Percentiles rank a stretch among this genome's conserved stretches.
These are phyloP conservation scores for Drosophila pallidifrons DNA, from an alignment of 1,140 invertebrate species.

Conservation along the genomic window DNA sequence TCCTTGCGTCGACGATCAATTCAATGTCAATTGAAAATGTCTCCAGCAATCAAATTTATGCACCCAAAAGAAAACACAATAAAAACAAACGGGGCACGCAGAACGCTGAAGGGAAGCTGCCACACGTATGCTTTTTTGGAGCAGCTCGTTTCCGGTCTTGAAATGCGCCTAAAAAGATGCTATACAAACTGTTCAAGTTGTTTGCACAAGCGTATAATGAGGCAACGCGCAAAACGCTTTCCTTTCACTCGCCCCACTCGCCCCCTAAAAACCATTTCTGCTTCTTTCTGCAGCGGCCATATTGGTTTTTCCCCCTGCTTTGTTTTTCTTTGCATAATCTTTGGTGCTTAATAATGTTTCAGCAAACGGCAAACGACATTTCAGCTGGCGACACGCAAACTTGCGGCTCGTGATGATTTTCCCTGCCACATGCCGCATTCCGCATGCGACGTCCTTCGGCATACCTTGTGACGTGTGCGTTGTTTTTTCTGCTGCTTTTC, in stretches of 20 bases:
- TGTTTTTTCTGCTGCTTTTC: slow-evolving; percentile 33
- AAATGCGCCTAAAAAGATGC: slow-evolving; percentile 43
- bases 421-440: not conserved
- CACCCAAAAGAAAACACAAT: slow-evolving; percentile 1
- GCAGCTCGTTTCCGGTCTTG: slow-evolving; percentile 3
- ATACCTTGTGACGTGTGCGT: slow-evolving; percentile 59
- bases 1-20: not conserved
- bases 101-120: not conserved
- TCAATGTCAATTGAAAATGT: not conserved
- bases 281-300: slow-evolving; percentile 35
- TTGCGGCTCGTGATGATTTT: slow-evolving; percentile 65
- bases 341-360: slow-evolving; percentile 68
- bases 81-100: not conserved
- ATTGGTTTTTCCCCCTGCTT: slow-evolving; percentile 54
- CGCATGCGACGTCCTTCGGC: not conserved
- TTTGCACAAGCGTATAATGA: slow-evolving; percentile 53
- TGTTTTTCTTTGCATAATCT: slow-evolving; percentile 71
- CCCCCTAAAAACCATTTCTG: not conserved
- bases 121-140: slow-evolving; percentile 1
- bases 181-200: slow-evolving; percentile 42
- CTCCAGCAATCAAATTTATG: not conserved
- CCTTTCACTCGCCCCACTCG: not conserved
- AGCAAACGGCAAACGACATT: slow-evolving; percentile 31
- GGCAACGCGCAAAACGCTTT: slow-evolving; percentile 17
- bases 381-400: slow-evolving; percentile 62